Evolutionary conservation across 2,888 invertebrate genomes (phyloP), one percentile per base, ranked within the genome.

Genomic region (Platycheirus rosarum): DNA sequence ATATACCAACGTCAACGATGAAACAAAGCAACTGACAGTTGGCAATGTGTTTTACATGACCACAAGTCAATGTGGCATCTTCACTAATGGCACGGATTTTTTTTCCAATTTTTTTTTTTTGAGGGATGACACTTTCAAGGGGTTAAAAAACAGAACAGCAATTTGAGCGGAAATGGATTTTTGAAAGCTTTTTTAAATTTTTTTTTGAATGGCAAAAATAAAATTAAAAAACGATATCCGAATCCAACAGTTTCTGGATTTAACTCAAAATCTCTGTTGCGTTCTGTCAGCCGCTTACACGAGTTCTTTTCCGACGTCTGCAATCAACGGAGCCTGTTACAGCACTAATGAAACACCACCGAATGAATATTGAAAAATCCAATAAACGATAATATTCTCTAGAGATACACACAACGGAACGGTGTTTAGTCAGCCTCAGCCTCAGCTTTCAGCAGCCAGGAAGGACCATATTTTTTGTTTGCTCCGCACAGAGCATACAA

Each of bases 311-410:
- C 80, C 85, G 85, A 87, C 89, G 88, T 89, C 89, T 87, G 88
- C 88, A 88, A 87, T 87, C 87, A 87, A 88, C 89, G 89, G 88
- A 88, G 89, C 89, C 89, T 89, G 89, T 88, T 87, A 88, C 88
- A 88, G 87, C 87, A 89, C 89, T 89, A 89, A 89, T 88, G 87
- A 87, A 87, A 87, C 71, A 68, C 77, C 68, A 82, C 69, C 16
- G 63, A 77, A 76, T 82, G 77, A 82, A 82, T 82, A 82, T 82
- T 82, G 82, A 82, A 82, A 82, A 82, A 77, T 82, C 82, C 77
- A 82, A 77, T 82, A 82, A 82, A 82, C 77, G 82, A 73, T 82
- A 82, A 82, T 77, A 68, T 71, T 82, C 82, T 82, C 76, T 77
- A 48, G 82, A 68, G 76, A 77, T 82, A 77, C 73, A 82, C 16